A percentile compares a stretch with the other conserved stretches of the same genome.
Conservation (phyloP, 2,888 invertebrate species). For the Hypolimnas misippus region DNA sequence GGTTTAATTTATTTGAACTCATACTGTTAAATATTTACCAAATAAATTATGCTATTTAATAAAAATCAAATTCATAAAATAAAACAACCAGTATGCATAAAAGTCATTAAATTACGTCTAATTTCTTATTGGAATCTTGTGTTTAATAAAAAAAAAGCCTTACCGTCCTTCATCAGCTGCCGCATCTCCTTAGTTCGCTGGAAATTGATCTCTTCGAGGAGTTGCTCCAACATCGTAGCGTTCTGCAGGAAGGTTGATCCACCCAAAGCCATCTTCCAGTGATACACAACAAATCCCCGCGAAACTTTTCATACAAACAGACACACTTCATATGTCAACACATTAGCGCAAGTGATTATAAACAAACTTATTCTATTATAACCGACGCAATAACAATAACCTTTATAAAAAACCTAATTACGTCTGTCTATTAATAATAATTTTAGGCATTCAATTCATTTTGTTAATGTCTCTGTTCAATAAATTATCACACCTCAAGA, state of each 20-base stretch:
- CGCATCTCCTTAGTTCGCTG: conserved; percentile 96
- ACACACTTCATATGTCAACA: conserved; percentile 49
- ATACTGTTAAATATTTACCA: no score
- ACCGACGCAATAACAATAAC: background rate
- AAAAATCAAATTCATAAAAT: background rate
- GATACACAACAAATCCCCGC: conserved; percentile 34
- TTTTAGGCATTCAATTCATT: conserved; percentile 6
- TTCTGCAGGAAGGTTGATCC: conserved; percentile 67
- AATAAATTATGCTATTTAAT: background rate
- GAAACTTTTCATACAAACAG: conserved; percentile 40
- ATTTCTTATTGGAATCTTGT: background rate
- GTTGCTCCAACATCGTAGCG: conserved; percentile 91
- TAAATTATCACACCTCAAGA: conserved; percentile 10
- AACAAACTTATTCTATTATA: conserved; percentile 18
- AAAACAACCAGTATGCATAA: no score
- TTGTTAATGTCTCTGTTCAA: conserved; percentile 9
- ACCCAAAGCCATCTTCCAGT: conserved; percentile 66
- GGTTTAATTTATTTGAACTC: no score
- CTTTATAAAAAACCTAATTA: background rate
- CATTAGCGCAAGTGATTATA: conserved; percentile 27
- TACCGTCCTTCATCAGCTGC: conserved; percentile 94
- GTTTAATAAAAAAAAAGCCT: conserved; percentile 41
- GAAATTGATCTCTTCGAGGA: conserved; percentile 95
- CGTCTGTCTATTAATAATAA: background rate
- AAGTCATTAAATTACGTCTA: no score